Evolutionary conservation across 2,797 vertebrate species (phyloP), one percentile per base, ranked within the genome.

Genomic region (Cyclura pinguis): DNA sequence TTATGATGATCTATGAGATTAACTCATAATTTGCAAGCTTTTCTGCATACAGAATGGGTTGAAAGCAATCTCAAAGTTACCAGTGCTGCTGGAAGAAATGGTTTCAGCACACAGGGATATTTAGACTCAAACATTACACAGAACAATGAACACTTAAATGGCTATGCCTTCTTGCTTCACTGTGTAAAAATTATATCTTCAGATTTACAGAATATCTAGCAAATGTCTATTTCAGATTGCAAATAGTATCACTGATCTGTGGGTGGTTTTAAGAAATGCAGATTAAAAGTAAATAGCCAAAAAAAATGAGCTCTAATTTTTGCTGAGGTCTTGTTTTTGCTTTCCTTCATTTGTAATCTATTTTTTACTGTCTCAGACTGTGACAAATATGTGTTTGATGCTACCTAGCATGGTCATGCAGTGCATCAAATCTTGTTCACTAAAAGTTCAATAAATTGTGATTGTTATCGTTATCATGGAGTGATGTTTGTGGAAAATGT

Each of bases 381-480:
- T 85, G 2, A 50, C 76, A 84, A 76, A 73, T 14, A 38, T 4
- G 38, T 62, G 69, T 10, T 4, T 38, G 55, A 20, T 20, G n/a
- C 10, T 5, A 9, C 24, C 0, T 6, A 62, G 35, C 62, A 73
- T 64, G 67, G 77, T 20, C 55, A 67, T 80, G 22, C 76, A 80
- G 38, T 24, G 35, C 3, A 59, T 76, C 1, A 27, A 38, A 2
- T 32, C 12, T 2, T 16, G 14, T 38, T 14, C 14, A 27, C 1
- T 47, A 12, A 72, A 6, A 88, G 84, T 77, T 90, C 76, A 95
- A 90, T 93, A 95, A 96, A 96, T 3, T 86, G 0, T 82, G 3
- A 57, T 18, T 42, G 42, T 74, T 38, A 92, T 77, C 20, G 1
- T 77, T 82, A 73, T 38, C 47, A 77, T 74, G 16, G 0, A 42